A percentile compares a stretch with the other conserved stretches of the same genome.
Conservation (phyloP, 2,797 vertebrate genomes). For the Melanotaenia trifasciata region DNA sequence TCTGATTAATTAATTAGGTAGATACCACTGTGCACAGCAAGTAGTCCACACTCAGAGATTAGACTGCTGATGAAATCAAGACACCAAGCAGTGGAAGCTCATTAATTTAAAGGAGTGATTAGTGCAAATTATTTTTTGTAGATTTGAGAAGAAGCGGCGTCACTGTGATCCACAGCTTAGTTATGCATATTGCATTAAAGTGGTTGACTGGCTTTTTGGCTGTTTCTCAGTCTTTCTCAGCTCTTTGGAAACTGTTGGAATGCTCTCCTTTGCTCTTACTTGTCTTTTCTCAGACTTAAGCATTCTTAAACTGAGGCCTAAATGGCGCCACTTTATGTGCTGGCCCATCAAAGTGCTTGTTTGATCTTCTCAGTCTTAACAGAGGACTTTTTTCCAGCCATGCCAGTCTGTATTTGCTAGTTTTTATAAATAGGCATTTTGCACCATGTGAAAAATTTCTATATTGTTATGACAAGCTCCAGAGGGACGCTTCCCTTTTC, state of each 20-base stretch:
- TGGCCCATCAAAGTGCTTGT: constrained; percentile 8
- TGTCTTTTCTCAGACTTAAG: background rate
- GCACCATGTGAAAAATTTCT: constrained; percentile 42
- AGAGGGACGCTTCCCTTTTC: constrained; percentile 33
- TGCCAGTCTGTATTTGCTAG: constrained; percentile 29
- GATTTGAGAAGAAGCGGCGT: background rate
- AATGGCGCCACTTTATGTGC: constrained; percentile 16
- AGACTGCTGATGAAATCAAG: constrained; percentile 31
- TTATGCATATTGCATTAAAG: background rate
- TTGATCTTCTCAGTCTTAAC: constrained; percentile 11
- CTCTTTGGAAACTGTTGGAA: background rate
- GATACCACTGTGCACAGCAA: constrained; percentile 39
- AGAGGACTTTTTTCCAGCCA: constrained; percentile 15
- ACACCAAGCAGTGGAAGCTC: background rate
- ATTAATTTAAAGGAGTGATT: constrained; percentile 23
- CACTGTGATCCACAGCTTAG: background rate
- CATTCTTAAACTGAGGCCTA: constrained; percentile 16
- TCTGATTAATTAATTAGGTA: constrained; percentile 63
- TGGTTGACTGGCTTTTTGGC: background rate
- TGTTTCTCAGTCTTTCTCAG: background rate
- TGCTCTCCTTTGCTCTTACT: background rate
- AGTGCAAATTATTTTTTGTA: constrained; percentile 15
- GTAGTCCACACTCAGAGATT: constrained; percentile 9
- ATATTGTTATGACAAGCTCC: constrained; percentile 45
- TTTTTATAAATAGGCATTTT: constrained; percentile 47